Conservation (phyloP, 1,140 invertebrate species). For the Colletes latitarsis region DNA sequence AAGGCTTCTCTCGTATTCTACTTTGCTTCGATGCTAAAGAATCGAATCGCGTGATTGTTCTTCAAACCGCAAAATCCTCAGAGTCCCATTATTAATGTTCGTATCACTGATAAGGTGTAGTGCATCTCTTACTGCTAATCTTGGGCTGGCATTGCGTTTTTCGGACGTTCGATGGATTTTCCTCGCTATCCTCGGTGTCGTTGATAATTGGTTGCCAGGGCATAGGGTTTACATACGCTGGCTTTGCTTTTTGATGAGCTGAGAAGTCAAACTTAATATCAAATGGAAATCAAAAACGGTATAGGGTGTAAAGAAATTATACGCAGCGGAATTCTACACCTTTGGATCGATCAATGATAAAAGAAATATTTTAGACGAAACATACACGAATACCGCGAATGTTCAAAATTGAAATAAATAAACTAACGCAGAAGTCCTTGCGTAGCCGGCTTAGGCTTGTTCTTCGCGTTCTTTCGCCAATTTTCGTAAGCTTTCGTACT, state of each 20-base stretch:
- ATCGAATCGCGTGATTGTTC: not conserved
- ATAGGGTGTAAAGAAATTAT: too few species aligned
- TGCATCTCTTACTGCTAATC: conserved; percentile 44
- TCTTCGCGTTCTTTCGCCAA: conserved; percentile 74
- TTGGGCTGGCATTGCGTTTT: conserved; percentile 36
- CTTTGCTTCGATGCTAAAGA: not conserved
- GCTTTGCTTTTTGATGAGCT: conserved; percentile 77
- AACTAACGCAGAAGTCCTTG: conserved; percentile 77
- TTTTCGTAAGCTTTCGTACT: conserved; percentile 73
- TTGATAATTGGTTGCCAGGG: conserved; percentile 72
- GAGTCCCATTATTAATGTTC: conserved; percentile 7
- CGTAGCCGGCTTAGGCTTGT: conserved; percentile 74
- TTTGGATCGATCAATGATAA: too few species aligned
- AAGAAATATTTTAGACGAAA: too few species aligned
- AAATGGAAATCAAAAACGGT: not conserved
- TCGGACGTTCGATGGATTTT: conserved; percentile 19
- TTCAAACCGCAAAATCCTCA: not conserved
- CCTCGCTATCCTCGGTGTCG: conserved; percentile 46
- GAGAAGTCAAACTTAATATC: not conserved
- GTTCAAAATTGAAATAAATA: not conserved
- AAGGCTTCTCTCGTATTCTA: not conserved
- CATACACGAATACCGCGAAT: not conserved
- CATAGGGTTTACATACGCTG: conserved; percentile 74
- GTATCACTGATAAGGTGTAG: conserved; percentile 42
- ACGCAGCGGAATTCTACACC: too few species aligned